Conservation (phyloP, 2,888 invertebrate genomes). For the Trachelus iudaicus region DNA sequence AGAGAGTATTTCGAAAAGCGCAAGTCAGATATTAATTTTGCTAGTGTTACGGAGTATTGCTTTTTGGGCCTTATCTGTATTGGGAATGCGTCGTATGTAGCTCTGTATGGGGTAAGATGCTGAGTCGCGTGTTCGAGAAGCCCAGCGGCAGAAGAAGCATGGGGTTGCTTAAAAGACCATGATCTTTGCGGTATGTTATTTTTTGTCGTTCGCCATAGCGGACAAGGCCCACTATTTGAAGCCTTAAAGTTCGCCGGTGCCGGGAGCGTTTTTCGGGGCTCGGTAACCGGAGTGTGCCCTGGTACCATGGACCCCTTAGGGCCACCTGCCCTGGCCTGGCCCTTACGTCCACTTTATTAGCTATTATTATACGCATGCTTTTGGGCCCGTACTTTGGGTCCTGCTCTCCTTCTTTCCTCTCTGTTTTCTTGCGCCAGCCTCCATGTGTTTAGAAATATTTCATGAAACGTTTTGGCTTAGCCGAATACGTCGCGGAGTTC, state of each 20-base stretch:
- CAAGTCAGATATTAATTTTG: neutral
- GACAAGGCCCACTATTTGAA: conserved; percentile 41
- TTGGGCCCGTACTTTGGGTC: conserved; percentile 28
- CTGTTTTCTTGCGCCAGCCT: conserved; percentile 18
- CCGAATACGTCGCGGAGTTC: conserved; percentile 44
- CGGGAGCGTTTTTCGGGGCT: conserved; percentile 28
- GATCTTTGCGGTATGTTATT: conserved; percentile 2
- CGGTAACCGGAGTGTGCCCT: conserved; percentile 52
- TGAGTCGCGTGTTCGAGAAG: neutral
- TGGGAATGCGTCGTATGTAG: neutral
- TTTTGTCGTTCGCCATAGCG: conserved; percentile 39
- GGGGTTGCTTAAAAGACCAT: conserved; percentile 4
- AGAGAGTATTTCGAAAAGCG: neutral
- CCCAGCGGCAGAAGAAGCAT: neutral
- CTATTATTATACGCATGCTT: conserved; percentile 62
- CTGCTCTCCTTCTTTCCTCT: conserved; percentile 15
- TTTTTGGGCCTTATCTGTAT: neutral
- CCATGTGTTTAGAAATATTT: conserved; percentile 61
- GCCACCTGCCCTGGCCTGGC: conserved; percentile 52
- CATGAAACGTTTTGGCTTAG: conserved; percentile 48
- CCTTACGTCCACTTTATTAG: conserved; percentile 60
- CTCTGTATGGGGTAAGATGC: neutral
- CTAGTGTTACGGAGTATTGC: neutral
- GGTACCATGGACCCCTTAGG: conserved; percentile 26
- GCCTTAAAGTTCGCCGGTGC: conserved; percentile 21